Evolutionary conservation across 2,888 invertebrate species (phyloP).

Genomic region (Leptodirus hochenwartii): DNA sequence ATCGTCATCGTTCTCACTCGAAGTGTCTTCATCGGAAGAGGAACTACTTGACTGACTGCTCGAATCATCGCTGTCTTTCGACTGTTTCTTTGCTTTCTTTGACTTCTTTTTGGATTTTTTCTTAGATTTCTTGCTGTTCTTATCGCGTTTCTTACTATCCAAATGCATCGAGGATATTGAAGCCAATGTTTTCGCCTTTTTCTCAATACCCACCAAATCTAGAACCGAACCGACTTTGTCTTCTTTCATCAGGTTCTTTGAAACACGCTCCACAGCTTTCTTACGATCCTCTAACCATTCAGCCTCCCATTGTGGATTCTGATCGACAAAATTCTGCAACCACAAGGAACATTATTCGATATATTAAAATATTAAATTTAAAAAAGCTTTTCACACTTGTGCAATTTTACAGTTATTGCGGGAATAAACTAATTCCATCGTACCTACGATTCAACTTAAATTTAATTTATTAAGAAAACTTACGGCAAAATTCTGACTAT

Average conservation of each 20-base stretch:
- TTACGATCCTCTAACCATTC: slow-evolving; percentile 71
- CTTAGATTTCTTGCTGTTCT: background rate
- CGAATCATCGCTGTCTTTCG: slow-evolving; percentile 27
- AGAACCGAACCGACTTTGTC: too few species aligned
- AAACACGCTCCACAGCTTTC: slow-evolving; percentile 21
- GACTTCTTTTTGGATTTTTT: slow-evolving; percentile 16
- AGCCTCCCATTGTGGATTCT: slow-evolving; percentile 75
- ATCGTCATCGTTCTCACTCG: background rate
- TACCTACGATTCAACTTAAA: background rate
- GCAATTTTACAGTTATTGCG: slow-evolving; percentile 5
- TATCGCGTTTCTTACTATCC: too few species aligned
- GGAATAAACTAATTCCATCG: slow-evolving; percentile 2
- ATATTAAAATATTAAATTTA: background rate
- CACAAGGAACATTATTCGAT: background rate
- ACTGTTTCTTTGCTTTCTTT: too few species aligned
- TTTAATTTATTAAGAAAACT: slow-evolving; percentile 14
- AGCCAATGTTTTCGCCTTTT: too few species aligned
- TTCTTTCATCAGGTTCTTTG: too few species aligned
- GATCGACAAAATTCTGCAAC: slow-evolving; percentile 55
- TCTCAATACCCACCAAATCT: too few species aligned
- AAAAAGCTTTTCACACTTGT: slow-evolving; percentile 4
- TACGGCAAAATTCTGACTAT: slow-evolving; percentile 67
- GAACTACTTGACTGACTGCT: slow-evolving; percentile 28
- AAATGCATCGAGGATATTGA: too few species aligned
- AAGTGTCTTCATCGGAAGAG: slow-evolving; percentile 23